Base-by-base conservation (phyloP, 2,888 invertebrate genomes). In the Hololepta plana region DNA sequence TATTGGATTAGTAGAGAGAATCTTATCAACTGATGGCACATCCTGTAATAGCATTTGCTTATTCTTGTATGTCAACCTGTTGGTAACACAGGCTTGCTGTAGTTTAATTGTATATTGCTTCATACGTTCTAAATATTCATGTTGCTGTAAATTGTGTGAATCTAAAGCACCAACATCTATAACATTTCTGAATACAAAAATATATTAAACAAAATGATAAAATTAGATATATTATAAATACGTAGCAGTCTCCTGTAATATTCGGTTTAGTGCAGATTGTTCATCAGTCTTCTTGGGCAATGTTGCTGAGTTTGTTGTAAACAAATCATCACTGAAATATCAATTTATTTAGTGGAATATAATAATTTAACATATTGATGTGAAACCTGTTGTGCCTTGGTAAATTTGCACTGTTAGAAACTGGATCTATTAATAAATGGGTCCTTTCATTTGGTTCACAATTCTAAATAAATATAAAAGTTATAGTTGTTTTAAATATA, bases 101-200 rank as follows among this genome's bases (percentile, higher is more conserved):
- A 65, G 49, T 24, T 59, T 57, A 32, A 61, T 54, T 21, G 64
- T 65, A 55, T 81, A 84, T 39, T 71, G 60, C 38, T 73, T 71
- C 38, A 77, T 72, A 35, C 82, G 64, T 44, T 90, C 88, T 43
- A 74, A 66, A 53, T 81, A 87, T 51, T 87, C 90, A 44, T 82
- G 79, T 39, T 84, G 81, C 43, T 90, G 88, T 31, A 90, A 59
- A 41, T 77, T 76, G 51, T 85, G 85, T 6, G 82, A 75, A 35
- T 87, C 88, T 38, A 87, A 62, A 3, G 88, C 84, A 26, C 84
- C 80, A n/a, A 90, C 87, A 59, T 90, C 90, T 44, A 90, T 90
- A 32, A 90, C 85, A 57, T 87, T 85, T 32, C 87, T 87, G n/a
- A n/a, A n/a, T n/a, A 13, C 5, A 24, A 23, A 21, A 17, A 8